A percentile compares a stretch with the other conserved stretches of the same genome.
Evolutionary conservation across 2,888 invertebrate species (phyloP).

Genomic region (Sphaerophoria taeniata): DNA sequence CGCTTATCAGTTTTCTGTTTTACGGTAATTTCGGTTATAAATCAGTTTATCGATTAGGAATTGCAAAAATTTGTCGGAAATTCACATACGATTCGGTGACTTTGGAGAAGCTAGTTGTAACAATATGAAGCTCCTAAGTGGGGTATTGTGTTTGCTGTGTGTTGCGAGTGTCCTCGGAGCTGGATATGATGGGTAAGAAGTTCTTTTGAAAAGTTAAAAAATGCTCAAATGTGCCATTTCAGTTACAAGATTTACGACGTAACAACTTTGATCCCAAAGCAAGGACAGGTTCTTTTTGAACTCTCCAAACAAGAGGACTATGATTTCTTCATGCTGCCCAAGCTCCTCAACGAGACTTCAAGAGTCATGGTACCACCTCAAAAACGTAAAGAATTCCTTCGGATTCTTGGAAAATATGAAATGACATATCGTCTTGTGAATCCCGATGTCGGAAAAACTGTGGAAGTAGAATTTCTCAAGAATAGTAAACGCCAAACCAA

Average conservation of each 20-base stretch:
- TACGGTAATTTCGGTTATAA: too few species aligned
- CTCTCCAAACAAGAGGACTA: constrained; percentile 75
- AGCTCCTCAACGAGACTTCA: constrained; percentile 73
- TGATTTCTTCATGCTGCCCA: constrained; percentile 78
- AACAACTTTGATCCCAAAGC: constrained; percentile 38
- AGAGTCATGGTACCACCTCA: constrained; percentile 78
- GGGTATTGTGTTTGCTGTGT: constrained; percentile 36
- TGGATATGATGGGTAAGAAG: constrained; percentile 76
- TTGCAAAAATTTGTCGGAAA: too few species aligned
- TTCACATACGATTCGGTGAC: constrained; percentile 15
- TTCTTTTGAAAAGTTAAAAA: background rate
- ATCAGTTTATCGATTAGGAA: too few species aligned
- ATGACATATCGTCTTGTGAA: constrained; percentile 76
- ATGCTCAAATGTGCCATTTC: background rate
- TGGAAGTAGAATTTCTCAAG: constrained; percentile 76
- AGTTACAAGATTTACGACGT: constrained; percentile 80
- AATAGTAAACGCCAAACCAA: constrained; percentile 73
- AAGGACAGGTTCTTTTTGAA: constrained; percentile 75
- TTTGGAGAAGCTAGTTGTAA: constrained; percentile 3
- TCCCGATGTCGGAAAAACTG: constrained; percentile 76
- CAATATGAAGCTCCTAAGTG: constrained; percentile 29
- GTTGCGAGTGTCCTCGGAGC: constrained; percentile 48
- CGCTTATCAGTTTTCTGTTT: too few species aligned
- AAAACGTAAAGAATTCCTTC: constrained; percentile 75
- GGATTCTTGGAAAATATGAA: constrained; percentile 65